Percentiles rank a stretch among this genome's conserved stretches.
phyloP scores from a whole-genome alignment of 1,140 invertebrate genomes.

The Aricia agestis region DNA sequence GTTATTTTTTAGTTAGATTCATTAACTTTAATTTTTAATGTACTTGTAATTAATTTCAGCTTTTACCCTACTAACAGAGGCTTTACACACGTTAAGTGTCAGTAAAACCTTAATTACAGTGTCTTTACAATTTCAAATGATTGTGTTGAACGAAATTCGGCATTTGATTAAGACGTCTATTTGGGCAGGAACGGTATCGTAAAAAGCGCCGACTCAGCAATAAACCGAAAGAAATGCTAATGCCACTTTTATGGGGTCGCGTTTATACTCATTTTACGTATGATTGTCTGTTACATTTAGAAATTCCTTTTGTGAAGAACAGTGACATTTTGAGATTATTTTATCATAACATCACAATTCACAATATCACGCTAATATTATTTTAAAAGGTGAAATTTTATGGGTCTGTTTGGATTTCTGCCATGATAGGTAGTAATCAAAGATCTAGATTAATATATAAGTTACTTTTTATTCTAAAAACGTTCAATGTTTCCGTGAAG shows the following conservation, averaged over 20 bases:
- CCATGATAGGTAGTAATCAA: too few species aligned
- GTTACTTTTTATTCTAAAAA: too few species aligned
- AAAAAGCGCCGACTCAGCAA: constrained; percentile 42
- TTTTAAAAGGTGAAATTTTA: too few species aligned
- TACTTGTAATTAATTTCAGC: too few species aligned
- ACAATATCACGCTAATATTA: too few species aligned
- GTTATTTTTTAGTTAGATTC: too few species aligned
- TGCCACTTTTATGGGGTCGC: constrained; percentile 52
- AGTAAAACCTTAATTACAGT: constrained; percentile 8
- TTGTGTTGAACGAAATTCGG: constrained; percentile 11
- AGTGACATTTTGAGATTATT: constrained; percentile 13
- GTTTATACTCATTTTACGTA: constrained; percentile 55
- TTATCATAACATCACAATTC: too few species aligned
- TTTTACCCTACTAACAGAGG: not conserved
- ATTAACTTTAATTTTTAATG: too few species aligned
- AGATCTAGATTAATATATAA: too few species aligned
- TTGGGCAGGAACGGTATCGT: constrained; percentile 25
- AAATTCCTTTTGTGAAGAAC: constrained; percentile 1
- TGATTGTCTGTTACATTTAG: constrained; percentile 42
- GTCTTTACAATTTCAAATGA: constrained; percentile 3
- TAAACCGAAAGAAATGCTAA: constrained; percentile 53
- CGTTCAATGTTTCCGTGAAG: too few species aligned
- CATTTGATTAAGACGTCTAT: constrained; percentile 23
- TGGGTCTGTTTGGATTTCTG: too few species aligned
- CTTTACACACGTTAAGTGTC: not conserved